Base-by-base conservation (phyloP, 2,113 vertebrate species). In the Rhineura floridana region DNA sequence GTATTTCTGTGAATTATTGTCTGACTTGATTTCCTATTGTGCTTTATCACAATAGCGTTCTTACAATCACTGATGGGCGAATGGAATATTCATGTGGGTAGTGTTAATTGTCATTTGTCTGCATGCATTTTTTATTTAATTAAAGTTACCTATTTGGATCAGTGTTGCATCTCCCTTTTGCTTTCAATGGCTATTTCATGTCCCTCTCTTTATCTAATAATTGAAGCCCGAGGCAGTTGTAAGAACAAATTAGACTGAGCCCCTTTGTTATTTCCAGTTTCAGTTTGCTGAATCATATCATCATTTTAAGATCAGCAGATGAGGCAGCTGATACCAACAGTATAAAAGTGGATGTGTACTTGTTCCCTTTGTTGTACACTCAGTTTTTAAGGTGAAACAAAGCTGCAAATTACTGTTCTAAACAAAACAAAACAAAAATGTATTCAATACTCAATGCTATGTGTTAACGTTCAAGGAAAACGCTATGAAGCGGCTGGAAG, bases 241-340 rank as follows among this genome's bases (percentile, higher is more conserved):
- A 89, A 94, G 52, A 93, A 85, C 44, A 48, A 90, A 78, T 90
- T 90, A 93, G 69, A 89, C 0, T 82, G 48, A 94, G 23, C 88
- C 88, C 70, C 90, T 95, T 82, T 90, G 69, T 87, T 91, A 90
- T 75, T 76, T 76, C 30, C 48, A 90, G 17, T 87, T 83, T 94
- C 87, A 69, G 91, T 91, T 88, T 93, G 81, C 80, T 36, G 0
- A 95, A 44, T 87, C 52, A 50, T 44, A 48, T 6, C 92, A 13
- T 89, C 94, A 91, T 89, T 94, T 93, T 84, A 92, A 90, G 93
- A 95, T 91, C 62, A 91, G 67, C 83, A 90, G 63, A 88, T 87
- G 17, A 42, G 55, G 7, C 50, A 91, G 13, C n/a, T 76, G 28
- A 55, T 87, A 79, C n/a, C 92, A 11, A 84, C 85, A 83, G 0